These are phyloP conservation scores for Schizotus pectinicornis DNA, from an alignment of 2,888 invertebrate species.

Conservation along the genomic window DNA sequence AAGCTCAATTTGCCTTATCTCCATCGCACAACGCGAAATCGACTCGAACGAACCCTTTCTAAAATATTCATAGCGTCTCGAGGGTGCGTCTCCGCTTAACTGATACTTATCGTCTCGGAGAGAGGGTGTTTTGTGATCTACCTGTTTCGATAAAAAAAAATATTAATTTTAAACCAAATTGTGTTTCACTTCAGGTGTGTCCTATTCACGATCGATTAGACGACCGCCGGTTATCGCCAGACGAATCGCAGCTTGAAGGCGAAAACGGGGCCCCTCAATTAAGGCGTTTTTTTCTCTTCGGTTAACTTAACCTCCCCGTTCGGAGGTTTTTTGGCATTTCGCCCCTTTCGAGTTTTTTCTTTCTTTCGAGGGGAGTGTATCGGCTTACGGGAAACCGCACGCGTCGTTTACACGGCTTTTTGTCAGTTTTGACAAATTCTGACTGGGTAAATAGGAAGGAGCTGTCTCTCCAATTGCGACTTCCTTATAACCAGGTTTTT, in stretches of 20 bases:
- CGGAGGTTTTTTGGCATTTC: neutral
- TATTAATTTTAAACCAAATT: constrained; percentile 36
- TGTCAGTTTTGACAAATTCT: constrained; percentile 31
- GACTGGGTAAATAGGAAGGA: constrained; percentile 23
- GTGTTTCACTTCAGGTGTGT: constrained; percentile 37
- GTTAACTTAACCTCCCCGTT: neutral
- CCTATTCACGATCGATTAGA: neutral
- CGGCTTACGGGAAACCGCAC: constrained; percentile 29
- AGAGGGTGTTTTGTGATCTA: constrained; percentile 32
- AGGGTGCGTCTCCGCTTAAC: constrained; percentile 7
- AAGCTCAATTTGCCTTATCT: neutral
- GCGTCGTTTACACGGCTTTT: constrained; percentile 25
- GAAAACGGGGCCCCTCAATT: too few relatives aligned
- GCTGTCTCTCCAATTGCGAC: constrained; percentile 1
- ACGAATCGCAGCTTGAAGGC: too few relatives aligned
- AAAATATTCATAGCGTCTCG: constrained; percentile 13
- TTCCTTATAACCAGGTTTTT: too few relatives aligned
- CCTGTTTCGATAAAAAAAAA: constrained; percentile 37
- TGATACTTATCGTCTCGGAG: neutral
- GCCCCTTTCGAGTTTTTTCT: constrained; percentile 1
- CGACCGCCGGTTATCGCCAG: too few relatives aligned
- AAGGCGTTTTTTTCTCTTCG: too few relatives aligned
- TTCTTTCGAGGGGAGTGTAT: constrained; percentile 8
- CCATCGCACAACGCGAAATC: neutral
- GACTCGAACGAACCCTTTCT: neutral